phyloP scores from a whole-genome alignment of 2,797 vertebrate species.

The Cossypha niveicapilla region DNA sequence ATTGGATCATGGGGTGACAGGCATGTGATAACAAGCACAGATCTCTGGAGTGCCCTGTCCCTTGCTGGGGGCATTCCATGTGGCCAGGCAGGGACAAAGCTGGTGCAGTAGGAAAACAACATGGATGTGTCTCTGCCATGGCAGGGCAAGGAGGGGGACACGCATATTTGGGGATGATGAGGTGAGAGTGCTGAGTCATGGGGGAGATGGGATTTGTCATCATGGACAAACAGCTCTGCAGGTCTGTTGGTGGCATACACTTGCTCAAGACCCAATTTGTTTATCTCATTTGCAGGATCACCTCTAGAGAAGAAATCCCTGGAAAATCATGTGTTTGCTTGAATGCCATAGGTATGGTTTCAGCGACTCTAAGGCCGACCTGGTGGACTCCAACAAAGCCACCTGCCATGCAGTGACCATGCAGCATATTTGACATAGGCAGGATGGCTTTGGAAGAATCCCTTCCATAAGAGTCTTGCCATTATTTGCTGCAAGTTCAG shows the following conservation, averaged over 20 bases:
- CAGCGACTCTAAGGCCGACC: not conserved
- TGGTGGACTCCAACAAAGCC: not conserved
- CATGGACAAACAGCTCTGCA: not conserved
- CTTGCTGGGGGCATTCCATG: not conserved
- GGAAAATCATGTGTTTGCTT: not conserved
- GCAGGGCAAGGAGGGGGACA: not conserved
- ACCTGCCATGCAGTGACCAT: not conserved
- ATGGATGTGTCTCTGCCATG: fast-evolving
- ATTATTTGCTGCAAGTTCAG: not conserved
- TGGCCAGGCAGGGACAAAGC: not conserved
- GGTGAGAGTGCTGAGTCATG: not conserved
- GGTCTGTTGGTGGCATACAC: not conserved
- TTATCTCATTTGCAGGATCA: not conserved
- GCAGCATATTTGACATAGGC: not conserved
- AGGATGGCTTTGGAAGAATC: not conserved
- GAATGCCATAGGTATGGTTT: not conserved
- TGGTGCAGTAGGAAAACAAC: not conserved
- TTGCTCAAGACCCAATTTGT: not conserved
- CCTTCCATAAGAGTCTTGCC: not conserved
- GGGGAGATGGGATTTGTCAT: not conserved
- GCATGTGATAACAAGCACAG: not conserved
- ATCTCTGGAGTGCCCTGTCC: not conserved
- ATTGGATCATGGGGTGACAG: not conserved
- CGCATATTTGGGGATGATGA: fast-evolving
- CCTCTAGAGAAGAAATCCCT: not conserved